These are phyloP conservation scores for Eudyptes chrysolophus DNA, from an alignment of 2,113 vertebrate genomes.

Conservation along the genomic window DNA sequence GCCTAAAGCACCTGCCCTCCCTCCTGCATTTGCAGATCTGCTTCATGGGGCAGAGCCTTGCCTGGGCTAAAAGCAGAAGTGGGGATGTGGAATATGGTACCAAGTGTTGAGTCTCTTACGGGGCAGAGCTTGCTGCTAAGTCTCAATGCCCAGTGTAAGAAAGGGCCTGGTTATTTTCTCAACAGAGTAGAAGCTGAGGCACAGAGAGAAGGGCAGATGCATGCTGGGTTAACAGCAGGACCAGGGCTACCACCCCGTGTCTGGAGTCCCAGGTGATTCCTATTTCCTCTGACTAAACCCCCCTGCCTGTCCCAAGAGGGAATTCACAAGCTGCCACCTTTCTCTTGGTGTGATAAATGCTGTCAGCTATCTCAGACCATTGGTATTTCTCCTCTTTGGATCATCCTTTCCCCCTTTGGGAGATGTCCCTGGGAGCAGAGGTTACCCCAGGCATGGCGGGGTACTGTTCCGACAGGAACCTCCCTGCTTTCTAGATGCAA, in stretches of 20 bases:
- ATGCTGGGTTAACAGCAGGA: not conserved
- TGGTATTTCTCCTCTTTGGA: not conserved
- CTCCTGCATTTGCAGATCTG: not conserved
- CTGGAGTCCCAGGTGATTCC: not conserved
- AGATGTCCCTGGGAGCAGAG: not conserved
- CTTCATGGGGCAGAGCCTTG: not conserved
- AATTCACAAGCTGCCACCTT: not conserved
- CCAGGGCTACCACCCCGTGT: not conserved
- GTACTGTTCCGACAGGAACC: not conserved
- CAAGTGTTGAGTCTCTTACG: not conserved
- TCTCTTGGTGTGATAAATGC: not conserved
- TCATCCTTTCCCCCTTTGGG: not conserved
- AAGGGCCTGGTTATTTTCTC: not conserved
- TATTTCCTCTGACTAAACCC: not conserved
- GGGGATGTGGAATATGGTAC: not conserved
- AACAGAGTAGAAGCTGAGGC: not conserved
- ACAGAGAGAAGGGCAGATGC: not conserved
- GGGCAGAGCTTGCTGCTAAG: not conserved
- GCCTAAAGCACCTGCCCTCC: not conserved
- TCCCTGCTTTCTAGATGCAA: not conserved
- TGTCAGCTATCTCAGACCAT: not conserved
- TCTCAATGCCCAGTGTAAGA: not conserved
- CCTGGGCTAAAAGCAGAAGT: not conserved
- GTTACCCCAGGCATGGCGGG: fast-evolving
- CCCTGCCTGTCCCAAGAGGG: not conserved